Conservation (phyloP, 2,888 invertebrate genomes). For the Cepaea hortensis region DNA sequence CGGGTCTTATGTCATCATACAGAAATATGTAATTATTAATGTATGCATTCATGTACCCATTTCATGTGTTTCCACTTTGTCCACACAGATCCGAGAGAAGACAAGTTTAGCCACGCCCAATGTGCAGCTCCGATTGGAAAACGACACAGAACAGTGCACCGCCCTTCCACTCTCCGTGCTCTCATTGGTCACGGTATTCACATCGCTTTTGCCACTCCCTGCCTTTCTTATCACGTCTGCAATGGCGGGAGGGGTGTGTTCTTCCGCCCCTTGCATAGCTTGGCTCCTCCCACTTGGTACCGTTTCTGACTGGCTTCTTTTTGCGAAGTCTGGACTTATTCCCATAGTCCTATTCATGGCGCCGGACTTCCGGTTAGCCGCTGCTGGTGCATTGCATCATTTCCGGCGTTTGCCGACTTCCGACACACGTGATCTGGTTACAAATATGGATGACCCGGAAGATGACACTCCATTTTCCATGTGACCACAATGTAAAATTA, state of each 20-base stretch:
- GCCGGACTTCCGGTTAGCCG: constrained; percentile 51
- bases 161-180: constrained; percentile 47
- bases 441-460: constrained; percentile 44
- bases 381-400: constrained; percentile 51
- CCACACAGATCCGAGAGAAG: constrained; percentile 48
- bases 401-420: constrained; percentile 53
- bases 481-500: background rate
- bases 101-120: constrained; percentile 45
- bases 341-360: constrained; percentile 50
- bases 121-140: constrained; percentile 50
- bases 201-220: constrained; percentile 51
- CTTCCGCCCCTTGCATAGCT: constrained; percentile 38
- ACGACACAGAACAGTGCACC: constrained; percentile 50
- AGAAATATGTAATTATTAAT: background rate
- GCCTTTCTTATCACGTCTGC: constrained; percentile 51
- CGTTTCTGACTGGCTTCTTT: constrained; percentile 53
- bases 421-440: constrained; percentile 54
- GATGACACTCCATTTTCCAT: constrained; percentile 51
- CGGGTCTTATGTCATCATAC: too few species aligned
- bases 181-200: constrained; percentile 46
- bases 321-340: constrained; percentile 53
- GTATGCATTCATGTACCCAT: background rate
- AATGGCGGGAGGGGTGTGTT: constrained; percentile 51
- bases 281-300: constrained; percentile 53
- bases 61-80: background rate